Conservation (phyloP, 2,888 invertebrate species). For the Rapana venosa region DNA sequence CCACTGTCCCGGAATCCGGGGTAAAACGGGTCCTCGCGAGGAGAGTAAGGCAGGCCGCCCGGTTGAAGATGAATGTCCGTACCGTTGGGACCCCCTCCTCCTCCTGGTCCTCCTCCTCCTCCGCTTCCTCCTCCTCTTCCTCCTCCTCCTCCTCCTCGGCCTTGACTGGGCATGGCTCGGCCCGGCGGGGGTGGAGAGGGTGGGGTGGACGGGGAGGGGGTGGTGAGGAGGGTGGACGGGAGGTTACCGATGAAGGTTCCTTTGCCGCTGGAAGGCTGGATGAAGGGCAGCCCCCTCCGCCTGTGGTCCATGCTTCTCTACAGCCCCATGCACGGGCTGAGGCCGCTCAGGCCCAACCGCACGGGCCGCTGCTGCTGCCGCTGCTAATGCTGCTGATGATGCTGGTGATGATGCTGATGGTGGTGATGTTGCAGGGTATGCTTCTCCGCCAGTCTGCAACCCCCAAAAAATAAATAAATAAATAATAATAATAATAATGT, state of each 20-base stretch:
- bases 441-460: neutral
- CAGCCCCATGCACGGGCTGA: neutral
- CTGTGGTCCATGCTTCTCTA: neutral
- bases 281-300: neutral
- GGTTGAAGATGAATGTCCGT: neutral
- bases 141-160: neutral
- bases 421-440: neutral
- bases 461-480: neutral
- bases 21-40: neutral
- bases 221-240: slow-evolving; percentile 14
- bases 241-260: slow-evolving; percentile 48
- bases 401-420: neutral
- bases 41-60: slow-evolving; percentile 38
- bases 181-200: neutral
- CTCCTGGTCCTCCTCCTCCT: neutral
- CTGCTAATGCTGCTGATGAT: neutral
- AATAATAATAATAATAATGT: neutral
- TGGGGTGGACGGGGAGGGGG: slow-evolving; percentile 4
- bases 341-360: neutral
- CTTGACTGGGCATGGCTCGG: neutral
- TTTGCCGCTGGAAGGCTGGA: slow-evolving; percentile 43
- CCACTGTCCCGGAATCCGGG: neutral
- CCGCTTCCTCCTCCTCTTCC: neutral
- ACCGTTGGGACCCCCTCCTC: slow-evolving; percentile 20
- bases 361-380: neutral